phyloP scores from a whole-genome alignment of 2,797 vertebrate species.

The Choloepus didactylus region DNA sequence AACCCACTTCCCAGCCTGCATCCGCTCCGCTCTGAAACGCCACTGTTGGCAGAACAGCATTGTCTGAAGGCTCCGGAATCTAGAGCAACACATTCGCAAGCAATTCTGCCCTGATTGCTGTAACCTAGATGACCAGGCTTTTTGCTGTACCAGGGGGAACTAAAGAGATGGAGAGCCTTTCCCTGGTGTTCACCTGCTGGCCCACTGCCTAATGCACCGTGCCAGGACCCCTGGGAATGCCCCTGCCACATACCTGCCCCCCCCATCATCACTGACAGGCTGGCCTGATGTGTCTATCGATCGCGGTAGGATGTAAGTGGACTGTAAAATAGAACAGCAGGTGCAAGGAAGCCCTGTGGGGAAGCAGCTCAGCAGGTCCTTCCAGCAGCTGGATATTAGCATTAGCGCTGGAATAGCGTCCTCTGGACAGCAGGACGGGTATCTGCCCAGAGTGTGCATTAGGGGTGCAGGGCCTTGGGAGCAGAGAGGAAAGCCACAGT shows the following conservation, averaged over 20 bases:
- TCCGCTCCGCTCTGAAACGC: constrained; percentile 28
- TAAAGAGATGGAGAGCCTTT: constrained; percentile 73
- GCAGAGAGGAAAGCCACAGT: neutral
- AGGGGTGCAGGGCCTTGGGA: neutral
- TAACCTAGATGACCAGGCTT: constrained; percentile 78
- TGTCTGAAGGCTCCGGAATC: constrained; percentile 38
- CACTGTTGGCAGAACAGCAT: constrained; percentile 13
- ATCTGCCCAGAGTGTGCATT: neutral
- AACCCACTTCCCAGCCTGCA: neutral
- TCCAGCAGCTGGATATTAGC: neutral
- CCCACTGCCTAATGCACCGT: constrained; percentile 60
- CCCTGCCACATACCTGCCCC: neutral
- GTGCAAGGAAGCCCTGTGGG: constrained; percentile 58
- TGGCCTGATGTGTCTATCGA: constrained; percentile 59
- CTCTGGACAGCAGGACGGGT: neutral
- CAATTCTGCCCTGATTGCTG: constrained; percentile 80
- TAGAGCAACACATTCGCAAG: neutral
- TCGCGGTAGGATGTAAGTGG: constrained; percentile 55
- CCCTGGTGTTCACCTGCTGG: constrained; percentile 63
- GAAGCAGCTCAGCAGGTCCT: neutral
- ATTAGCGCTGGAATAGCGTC: neutral
- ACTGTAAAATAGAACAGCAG: constrained; percentile 73
- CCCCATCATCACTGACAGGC: constrained; percentile 19
- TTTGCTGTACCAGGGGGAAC: constrained; percentile 64
- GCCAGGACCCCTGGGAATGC: constrained; percentile 64